Evolutionary conservation across 2,113 vertebrate species (phyloP), one percentile per base, ranked within the genome.

Genomic region (Hypocryptadius cinnamomeus): DNA sequence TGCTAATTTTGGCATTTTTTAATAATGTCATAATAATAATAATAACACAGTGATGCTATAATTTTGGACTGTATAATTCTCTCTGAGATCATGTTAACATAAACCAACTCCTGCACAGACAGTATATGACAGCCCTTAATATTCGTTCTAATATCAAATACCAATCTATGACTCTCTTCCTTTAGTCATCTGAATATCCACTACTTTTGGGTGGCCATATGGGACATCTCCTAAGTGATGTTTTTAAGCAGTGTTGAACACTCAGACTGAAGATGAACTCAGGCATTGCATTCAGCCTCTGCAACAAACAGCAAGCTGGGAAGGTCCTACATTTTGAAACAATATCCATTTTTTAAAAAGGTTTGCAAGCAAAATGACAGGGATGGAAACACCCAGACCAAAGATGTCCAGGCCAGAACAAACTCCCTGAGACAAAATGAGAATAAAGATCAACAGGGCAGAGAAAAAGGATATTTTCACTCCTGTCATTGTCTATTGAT

Each of bases 1-100:
- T 94, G 93, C 21, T 85, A 88, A 94, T 95, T 87, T 90, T 77
- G 85, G 63, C 63, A 79, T 96, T 94, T 83, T 91, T 92, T 90
- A 95, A 88, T 92, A 90, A 88, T 80, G 63, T 21, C 74, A 77
- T 73, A 53, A 77, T 45, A 63, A 79, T 45, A 63, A 79, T 60
- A 73, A 78, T 68, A 73, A 61, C 37, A 85, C 76, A 60, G 25
- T 8, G 15, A 30, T 83, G 64, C 30, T n/a, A 15, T 85, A 61
- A 85, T 68, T 87, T 91, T 72, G 33, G 19, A 14, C 25, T 59
- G 31, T n/a, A 6, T 57, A 45, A 57, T 91, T 93, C 59, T 82
- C 44, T 72, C 70, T 72, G 85, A 90, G 74, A 57, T 63, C 24
- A 23, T 3, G 10, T 76, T 85, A 87, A 61, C 40, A 79, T 60